Evolutionary conservation across 2,113 vertebrate genomes (phyloP), one percentile per base, ranked within the genome.

Genomic region (Cisticola juncidis): DNA sequence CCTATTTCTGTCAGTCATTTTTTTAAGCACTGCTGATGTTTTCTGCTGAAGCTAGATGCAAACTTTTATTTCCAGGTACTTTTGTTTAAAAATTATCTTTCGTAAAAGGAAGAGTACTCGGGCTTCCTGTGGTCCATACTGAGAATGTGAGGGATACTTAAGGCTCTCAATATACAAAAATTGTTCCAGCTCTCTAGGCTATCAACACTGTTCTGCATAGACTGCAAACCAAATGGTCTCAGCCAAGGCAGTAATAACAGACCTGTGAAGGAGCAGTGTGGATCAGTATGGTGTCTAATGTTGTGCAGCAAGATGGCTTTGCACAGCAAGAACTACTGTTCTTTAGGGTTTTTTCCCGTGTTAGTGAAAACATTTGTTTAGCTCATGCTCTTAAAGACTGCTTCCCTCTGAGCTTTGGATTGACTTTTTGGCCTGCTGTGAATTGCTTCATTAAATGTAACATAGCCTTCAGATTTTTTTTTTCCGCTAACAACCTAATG

Each of bases 1-100:
- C 3, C 7, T 54, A 1, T 36, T 83, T 53, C 45, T 2, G 2
- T 12, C 5, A 48, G 2, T 1, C 25, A 7, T 38, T 28, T 61
- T 82, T 82, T 44, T 11, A 14, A 35, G 8, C 15, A 26, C 13
- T 42, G 13, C 19, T 47, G 17, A 3, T 54, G 16, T 57, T 73
- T 84, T 9, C 10, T 79, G 7, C 14, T 81, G 29, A 81, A 87
- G 57, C 11, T 3, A 73, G 47, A 48, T 42, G 10, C 25, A 56
- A 40, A 65, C 16, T 64, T 53, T 58, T 28, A 48, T 56, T 79
- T 86, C 6, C 13, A 35, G 21, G 1, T 61, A 10, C 26, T 25
- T 85, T 50, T 56, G 22, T 29, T 69, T 23, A 36, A 3, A 74
- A 53, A 10, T 45, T 64, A 35, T 6, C 9, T 42, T 71, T 68